These are phyloP conservation scores for Ectemnius cavifrons DNA, from an alignment of 2,888 invertebrate species.

Conservation along the genomic window DNA sequence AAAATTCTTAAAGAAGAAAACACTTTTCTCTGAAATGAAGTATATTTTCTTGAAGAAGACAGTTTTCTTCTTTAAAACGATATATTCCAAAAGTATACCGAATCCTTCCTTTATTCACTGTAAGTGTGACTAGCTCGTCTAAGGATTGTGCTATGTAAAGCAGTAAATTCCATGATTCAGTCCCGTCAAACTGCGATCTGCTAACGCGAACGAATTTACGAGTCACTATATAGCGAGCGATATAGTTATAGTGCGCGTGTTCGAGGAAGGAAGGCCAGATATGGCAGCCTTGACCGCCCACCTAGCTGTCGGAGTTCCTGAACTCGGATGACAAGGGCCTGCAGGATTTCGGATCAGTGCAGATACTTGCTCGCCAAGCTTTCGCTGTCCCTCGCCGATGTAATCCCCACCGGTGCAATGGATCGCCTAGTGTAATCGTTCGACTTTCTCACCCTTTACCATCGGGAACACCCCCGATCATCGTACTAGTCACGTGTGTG, in stretches of 20 bases:
- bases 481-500: too few species aligned
- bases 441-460: conserved; percentile 27
- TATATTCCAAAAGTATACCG: too few species aligned
- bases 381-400: conserved; percentile 34
- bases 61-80: too few species aligned
- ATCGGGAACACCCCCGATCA: too few species aligned
- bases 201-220: too few species aligned
- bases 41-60: too few species aligned
- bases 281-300: conserved; percentile 52
- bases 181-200: background rate
- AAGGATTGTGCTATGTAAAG: too few species aligned
- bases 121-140: too few species aligned
- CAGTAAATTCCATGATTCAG: background rate
- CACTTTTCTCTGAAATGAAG: too few species aligned
- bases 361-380: conserved; percentile 23
- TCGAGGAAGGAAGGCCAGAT: conserved; percentile 22
- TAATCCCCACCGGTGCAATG: conserved; percentile 54
- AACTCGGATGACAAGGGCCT: conserved; percentile 56
- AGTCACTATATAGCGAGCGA: background rate
- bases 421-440: conserved; percentile 57
- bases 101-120: too few species aligned
- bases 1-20: too few species aligned
- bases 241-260: background rate
- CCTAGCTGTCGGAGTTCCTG: conserved; percentile 55
- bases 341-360: conserved; percentile 54